phyloP scores from a whole-genome alignment of 2,113 vertebrate species.

The Ellobius talpinus region DNA sequence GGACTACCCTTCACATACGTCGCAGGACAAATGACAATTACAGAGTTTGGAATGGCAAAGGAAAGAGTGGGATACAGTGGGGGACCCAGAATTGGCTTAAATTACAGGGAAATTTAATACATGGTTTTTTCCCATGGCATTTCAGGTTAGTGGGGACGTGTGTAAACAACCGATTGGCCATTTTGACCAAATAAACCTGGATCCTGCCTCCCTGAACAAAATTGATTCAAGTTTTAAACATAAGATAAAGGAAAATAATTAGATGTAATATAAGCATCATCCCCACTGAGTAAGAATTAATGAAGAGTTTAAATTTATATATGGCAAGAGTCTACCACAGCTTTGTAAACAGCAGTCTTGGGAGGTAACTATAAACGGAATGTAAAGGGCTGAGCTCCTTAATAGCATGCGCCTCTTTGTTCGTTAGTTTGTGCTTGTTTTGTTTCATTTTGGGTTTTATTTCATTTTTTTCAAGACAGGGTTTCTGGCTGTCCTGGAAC shows the following conservation, averaged over 20 bases:
- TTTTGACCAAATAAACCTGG: neutral
- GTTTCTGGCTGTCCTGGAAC: neutral
- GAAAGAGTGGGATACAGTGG: neutral
- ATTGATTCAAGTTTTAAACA: neutral
- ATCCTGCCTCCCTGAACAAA: neutral
- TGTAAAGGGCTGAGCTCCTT: neutral
- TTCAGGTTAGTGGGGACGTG: neutral
- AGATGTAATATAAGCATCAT: neutral
- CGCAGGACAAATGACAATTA: neutral
- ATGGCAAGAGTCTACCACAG: neutral
- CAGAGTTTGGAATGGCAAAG: neutral
- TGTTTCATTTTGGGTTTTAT: neutral
- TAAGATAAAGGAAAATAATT: slow-evolving; percentile 27
- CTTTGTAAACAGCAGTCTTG: neutral
- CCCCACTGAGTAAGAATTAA: neutral
- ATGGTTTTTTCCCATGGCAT: neutral
- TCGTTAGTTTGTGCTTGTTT: neutral
- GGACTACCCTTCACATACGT: neutral
- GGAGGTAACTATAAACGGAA: neutral
- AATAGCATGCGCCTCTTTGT: neutral
- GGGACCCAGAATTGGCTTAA: neutral
- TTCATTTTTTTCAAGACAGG: neutral
- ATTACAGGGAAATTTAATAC: neutral
- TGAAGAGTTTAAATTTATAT: neutral
- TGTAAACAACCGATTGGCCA: neutral